Conservation (phyloP, 2,113 vertebrate genomes). For the Dipodomys merriami region DNA sequence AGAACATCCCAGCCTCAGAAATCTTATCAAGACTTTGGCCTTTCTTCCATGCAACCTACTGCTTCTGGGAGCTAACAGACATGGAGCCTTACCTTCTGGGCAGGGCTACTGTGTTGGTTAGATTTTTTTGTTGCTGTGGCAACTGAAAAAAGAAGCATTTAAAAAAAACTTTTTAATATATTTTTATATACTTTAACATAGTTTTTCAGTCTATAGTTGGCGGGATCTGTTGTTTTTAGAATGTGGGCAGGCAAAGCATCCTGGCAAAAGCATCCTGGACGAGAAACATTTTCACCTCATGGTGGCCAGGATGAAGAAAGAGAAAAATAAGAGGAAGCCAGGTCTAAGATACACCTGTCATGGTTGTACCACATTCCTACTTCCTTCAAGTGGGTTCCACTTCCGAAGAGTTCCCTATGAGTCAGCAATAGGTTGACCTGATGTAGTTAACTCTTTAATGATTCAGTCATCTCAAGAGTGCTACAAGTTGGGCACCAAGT, state of each 20-base stretch:
- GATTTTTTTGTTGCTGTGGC: too few relatives aligned
- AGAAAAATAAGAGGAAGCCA: neutral
- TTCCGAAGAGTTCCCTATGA: neutral
- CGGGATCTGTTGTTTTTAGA: neutral
- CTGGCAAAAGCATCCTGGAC: too few relatives aligned
- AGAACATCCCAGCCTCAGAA: neutral
- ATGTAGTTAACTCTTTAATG: neutral
- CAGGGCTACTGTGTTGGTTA: neutral
- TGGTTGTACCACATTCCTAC: neutral
- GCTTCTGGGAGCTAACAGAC: neutral
- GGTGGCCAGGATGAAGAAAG: neutral
- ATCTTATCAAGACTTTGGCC: rapidly evolving
- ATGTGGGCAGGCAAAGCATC: neutral
- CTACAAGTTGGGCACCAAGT: neutral
- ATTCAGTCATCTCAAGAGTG: neutral
- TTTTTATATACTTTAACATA: too few relatives aligned
- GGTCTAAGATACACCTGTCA: neutral
- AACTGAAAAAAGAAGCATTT: too few relatives aligned
- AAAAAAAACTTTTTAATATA: too few relatives aligned
- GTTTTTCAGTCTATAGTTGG: neutral
- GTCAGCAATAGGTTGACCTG: neutral
- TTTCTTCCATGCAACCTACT: neutral
- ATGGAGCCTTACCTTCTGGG: too few relatives aligned
- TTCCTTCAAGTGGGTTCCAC: neutral
- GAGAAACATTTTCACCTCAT: neutral